Percentiles rank a stretch among this genome's conserved stretches.
These are phyloP conservation scores for Ornithorhynchus anatinus DNA, from an alignment of 2,113 vertebrate genomes.

Conservation along the genomic window DNA sequence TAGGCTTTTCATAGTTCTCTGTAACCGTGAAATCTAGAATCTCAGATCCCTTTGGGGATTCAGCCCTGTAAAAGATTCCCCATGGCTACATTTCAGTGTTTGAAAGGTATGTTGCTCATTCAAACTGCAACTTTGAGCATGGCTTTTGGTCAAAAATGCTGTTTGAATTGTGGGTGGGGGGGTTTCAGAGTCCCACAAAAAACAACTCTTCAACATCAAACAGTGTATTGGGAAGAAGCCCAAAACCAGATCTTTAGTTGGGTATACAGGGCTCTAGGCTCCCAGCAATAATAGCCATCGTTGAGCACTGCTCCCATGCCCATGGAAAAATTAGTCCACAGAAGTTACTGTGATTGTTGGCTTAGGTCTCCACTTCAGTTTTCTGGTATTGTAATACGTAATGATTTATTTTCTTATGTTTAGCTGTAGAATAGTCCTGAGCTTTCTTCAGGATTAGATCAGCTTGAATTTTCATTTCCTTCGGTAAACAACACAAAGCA, in stretches of 20 bases:
- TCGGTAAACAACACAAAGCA: background rate
- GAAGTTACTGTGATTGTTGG: background rate
- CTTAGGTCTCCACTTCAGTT: background rate
- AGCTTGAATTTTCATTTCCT: slow-evolving; percentile 1
- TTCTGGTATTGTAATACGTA: background rate
- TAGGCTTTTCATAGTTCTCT: background rate
- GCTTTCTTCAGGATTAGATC: background rate
- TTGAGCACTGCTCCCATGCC: background rate
- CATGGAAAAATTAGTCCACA: background rate
- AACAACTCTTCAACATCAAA: slow-evolving; percentile 8
- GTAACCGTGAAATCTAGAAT: background rate
- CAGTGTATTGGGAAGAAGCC: background rate
- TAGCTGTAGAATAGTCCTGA: background rate
- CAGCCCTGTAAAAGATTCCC: background rate
- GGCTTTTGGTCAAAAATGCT: slow-evolving; percentile 13
- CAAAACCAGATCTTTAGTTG: background rate
- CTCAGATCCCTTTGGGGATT: background rate
- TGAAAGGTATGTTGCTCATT: slow-evolving; percentile 4
- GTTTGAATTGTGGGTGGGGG: slow-evolving; percentile 19
- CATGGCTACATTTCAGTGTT: background rate
- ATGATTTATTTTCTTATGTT: background rate
- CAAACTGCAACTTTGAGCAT: slow-evolving; percentile 10
- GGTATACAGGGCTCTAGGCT: background rate
- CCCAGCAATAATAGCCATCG: background rate
- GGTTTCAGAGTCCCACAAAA: too few species aligned